phyloP scores from a whole-genome alignment of 1,140 invertebrate genomes.

The Leptinotarsa texana region DNA sequence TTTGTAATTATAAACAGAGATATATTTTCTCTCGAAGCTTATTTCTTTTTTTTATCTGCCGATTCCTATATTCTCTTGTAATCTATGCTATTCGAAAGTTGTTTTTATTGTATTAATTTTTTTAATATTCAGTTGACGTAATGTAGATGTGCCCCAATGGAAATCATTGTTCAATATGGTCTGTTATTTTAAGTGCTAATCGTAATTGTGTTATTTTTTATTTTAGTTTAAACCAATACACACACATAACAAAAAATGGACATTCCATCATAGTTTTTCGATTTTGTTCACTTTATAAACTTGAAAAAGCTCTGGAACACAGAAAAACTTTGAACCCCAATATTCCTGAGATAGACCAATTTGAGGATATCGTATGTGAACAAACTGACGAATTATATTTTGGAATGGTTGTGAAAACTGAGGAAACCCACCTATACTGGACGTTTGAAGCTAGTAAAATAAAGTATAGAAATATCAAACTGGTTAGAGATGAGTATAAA shows the following conservation, averaged over 20 bases:
- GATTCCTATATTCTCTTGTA: too few relatives aligned
- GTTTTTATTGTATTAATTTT: too few relatives aligned
- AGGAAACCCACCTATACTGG: slow-evolving; percentile 45
- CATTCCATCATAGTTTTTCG: slow-evolving; percentile 63
- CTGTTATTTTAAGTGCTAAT: too few relatives aligned
- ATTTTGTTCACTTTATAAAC: slow-evolving; percentile 65
- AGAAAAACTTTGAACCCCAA: slow-evolving; percentile 61
- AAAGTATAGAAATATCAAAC: background rate
- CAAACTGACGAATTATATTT: slow-evolving; percentile 59
- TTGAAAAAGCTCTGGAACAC: slow-evolving; percentile 64
- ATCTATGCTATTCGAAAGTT: too few relatives aligned
- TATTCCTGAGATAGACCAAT: slow-evolving; percentile 58
- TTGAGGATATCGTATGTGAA: slow-evolving; percentile 57
- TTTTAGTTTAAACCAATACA: slow-evolving; percentile 60
- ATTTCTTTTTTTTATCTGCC: too few relatives aligned
- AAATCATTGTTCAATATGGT: too few relatives aligned
- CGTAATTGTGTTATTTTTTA: too few relatives aligned
- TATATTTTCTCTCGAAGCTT: too few relatives aligned
- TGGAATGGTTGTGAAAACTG: slow-evolving; percentile 61
- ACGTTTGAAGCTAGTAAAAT: slow-evolving; percentile 24
- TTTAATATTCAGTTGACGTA: too few relatives aligned
- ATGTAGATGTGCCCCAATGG: too few relatives aligned
- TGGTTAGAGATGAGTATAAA: too few relatives aligned
- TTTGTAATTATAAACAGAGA: too few relatives aligned
- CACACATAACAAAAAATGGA: slow-evolving; percentile 56